Evolutionary conservation across 1,140 invertebrate genomes (phyloP), one percentile per base, ranked within the genome.

Genomic region (Dendroctonus valens): DNA sequence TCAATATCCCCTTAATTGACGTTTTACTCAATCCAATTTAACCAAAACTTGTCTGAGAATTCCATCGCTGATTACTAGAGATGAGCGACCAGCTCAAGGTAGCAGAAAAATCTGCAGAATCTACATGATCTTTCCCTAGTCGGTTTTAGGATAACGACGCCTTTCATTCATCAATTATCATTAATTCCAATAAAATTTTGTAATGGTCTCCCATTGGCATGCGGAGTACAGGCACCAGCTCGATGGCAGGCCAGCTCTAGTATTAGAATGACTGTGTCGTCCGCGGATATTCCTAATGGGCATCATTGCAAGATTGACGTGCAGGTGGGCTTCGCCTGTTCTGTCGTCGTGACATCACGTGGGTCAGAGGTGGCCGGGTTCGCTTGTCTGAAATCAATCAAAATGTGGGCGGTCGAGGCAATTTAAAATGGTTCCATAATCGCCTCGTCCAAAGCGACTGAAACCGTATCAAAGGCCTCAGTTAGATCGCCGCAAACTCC

Each of bases 271-370:
- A 49, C 48, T 50, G 7, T 49, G 59, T 39, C 59, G 59, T 50
- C 48, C 26, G 9, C 12, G 26, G 41, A 42, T 26, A 42, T 60
- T 50, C 59, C 59, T 60, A 60, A 60, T 60, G 59, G 59, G 44
- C 59, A 60, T 60, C 59, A 60, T 60, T 50, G 59, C 48, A 44
- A 50, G 59, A 60, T 60, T 60, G 59, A 60, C 59, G 59, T 60
- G 59, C 59, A 60, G 59, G 59, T 60, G 59, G 59, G 59, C 59
- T 60, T 15, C 59, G 46, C 4, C 40, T 48, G 38, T 51, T 51
- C 59, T 58, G 42, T 44, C 50, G 38, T 61, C 59, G 59, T 52
- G 59, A 61, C 59, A 61, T 61, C 50, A 42, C 59, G 11, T 41
- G 59, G 59, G 59, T 61, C 50, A 61, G 50, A 61, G 59, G 59